A percentile compares a stretch with the other conserved stretches of the same genome.
These are phyloP conservation scores for Cantharis lateralis DNA, from an alignment of 2,888 invertebrate genomes.

Conservation along the genomic window DNA sequence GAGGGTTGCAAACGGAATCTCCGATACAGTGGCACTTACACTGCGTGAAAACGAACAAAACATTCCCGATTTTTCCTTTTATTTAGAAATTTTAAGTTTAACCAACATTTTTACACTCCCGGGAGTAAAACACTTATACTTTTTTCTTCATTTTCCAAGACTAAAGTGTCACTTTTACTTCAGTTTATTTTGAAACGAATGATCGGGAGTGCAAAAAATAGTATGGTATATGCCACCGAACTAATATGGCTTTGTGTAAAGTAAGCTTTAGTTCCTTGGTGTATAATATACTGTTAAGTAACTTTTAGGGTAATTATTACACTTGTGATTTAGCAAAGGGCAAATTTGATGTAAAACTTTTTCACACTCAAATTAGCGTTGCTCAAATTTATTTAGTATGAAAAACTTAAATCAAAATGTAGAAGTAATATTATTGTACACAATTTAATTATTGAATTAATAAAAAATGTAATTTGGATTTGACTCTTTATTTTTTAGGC, in stretches of 20 bases:
- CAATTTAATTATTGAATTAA: constrained; percentile 1
- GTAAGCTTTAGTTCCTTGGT: no score
- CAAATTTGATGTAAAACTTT: not conserved
- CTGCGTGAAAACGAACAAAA: not conserved
- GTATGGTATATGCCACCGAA: no score
- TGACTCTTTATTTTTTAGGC: not conserved
- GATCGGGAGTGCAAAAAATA: no score
- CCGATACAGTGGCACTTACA: not conserved
- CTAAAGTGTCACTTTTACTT: no score
- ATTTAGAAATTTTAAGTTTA: not conserved
- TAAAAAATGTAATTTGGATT: not conserved
- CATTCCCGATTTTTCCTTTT: not conserved
- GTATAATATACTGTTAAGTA: not conserved
- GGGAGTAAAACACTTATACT: no score
- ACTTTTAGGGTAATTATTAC: not conserved
- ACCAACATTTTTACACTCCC: not conserved
- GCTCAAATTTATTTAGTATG: not conserved
- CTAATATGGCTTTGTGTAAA: no score
- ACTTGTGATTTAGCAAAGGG: not conserved
- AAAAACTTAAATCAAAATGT: not conserved
- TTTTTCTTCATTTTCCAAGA: no score
- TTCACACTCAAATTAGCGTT: not conserved
- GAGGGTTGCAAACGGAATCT: not conserved
- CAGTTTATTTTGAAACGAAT: no score
- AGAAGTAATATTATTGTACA: not conserved